These are phyloP conservation scores for Dryoscopus gambensis DNA, from an alignment of 2,113 vertebrate species.

Conservation along the genomic window DNA sequence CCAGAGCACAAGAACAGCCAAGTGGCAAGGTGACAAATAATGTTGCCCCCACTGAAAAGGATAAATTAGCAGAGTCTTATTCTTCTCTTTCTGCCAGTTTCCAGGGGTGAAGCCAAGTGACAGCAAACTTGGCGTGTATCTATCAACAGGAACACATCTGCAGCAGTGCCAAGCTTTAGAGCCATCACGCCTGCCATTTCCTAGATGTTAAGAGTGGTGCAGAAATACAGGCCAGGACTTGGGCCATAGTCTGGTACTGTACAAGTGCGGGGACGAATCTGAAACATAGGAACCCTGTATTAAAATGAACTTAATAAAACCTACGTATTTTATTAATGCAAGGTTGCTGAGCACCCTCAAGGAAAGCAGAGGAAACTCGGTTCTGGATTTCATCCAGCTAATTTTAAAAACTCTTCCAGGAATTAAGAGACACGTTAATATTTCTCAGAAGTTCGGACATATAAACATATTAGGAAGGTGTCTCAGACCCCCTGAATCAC, in stretches of 20 bases:
- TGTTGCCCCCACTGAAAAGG: slow-evolving; percentile 5
- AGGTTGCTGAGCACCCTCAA: neutral
- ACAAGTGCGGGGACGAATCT: neutral
- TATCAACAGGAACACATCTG: neutral
- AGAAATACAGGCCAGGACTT: neutral
- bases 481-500: neutral
- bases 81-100: neutral
- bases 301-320: neutral
- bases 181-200: neutral
- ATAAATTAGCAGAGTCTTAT: slow-evolving; percentile 42
- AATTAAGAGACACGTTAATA: neutral
- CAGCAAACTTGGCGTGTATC: neutral
- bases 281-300: neutral
- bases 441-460: neutral
- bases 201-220: neutral
- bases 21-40: slow-evolving; percentile 21
- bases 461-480: neutral
- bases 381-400: neutral
- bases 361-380: neutral
- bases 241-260: neutral
- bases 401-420: neutral
- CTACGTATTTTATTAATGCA: neutral
- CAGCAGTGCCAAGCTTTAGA: neutral
- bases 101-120: slow-evolving; percentile 32
- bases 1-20: slow-evolving; percentile 3